phyloP scores from a whole-genome alignment of 2,888 invertebrate genomes.

The Homarus gammarus region DNA sequence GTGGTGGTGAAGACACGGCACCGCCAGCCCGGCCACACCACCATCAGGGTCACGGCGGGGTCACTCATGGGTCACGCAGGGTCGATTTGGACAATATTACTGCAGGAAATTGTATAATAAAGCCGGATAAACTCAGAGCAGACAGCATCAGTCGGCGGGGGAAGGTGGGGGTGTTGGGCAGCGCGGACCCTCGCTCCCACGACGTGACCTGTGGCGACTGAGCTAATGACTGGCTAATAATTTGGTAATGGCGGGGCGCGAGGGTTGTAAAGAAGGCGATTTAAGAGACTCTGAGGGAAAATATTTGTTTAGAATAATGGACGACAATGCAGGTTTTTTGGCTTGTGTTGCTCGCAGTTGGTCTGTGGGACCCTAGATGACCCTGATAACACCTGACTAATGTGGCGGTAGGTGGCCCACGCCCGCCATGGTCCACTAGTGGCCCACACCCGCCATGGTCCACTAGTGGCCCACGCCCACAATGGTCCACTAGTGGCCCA shows the following conservation, averaged over 20 bases:
- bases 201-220: conserved; percentile 12
- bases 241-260: conserved; percentile 51
- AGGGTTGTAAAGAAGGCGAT: conserved; percentile 42
- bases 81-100: conserved; percentile 57
- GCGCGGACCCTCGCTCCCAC: conserved; percentile 5
- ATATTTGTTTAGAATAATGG: conserved; percentile 61
- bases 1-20: too few species aligned
- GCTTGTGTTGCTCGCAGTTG: neutral
- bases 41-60: conserved; percentile 20
- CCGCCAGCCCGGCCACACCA: conserved; percentile 5
- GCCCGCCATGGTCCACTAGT: too few species aligned
- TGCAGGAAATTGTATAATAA: conserved; percentile 58
- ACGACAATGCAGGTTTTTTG: conserved; percentile 1
- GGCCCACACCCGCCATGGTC: too few species aligned
- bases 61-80: conserved; percentile 38
- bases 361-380: neutral
- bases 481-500: too few species aligned
- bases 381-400: neutral
- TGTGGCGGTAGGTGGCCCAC: neutral
- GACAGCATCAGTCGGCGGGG: conserved; percentile 29
- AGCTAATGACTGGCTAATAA: conserved; percentile 53
- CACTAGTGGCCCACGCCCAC: too few species aligned
- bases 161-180: neutral
- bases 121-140: conserved; percentile 41
- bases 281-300: conserved; percentile 41